Conservation (phyloP, 2,113 vertebrate genomes). For the Stigmatopora argus region DNA sequence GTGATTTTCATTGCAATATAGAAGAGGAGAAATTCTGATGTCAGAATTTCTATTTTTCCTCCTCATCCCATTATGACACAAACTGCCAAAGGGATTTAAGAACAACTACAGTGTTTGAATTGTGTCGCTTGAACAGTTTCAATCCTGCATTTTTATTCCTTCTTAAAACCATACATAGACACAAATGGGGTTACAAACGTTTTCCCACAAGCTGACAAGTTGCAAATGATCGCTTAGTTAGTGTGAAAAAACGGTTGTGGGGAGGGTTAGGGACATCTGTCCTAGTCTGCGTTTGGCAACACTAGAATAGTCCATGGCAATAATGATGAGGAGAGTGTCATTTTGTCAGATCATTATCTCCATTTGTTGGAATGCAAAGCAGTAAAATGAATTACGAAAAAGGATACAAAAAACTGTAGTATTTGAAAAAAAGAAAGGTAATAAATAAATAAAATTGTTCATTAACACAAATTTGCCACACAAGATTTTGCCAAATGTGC, state of each 20-base stretch:
- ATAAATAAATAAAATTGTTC: background rate
- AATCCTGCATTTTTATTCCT: too few species aligned
- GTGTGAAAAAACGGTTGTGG: slow-evolving; percentile 14
- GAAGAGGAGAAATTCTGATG: background rate
- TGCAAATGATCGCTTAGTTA: slow-evolving; percentile 19
- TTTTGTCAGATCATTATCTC: slow-evolving; percentile 20
- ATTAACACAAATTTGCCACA: background rate
- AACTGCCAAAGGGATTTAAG: too few species aligned
- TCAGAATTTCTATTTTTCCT: slow-evolving; percentile 9
- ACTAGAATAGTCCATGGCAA: slow-evolving; percentile 3
- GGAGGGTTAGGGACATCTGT: slow-evolving; percentile 5
- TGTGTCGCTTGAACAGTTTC: too few species aligned
- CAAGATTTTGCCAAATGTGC: background rate
- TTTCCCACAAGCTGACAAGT: slow-evolving; percentile 3
- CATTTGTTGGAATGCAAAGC: slow-evolving; percentile 26
- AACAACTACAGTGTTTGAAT: too few species aligned
- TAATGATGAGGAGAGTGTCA: slow-evolving; percentile 9
- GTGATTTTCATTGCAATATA: too few species aligned
- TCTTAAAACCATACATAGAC: slow-evolving; percentile 15
- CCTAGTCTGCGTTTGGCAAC: slow-evolving; percentile 9
- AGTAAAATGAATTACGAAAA: slow-evolving; percentile 17
- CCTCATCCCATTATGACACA: too few species aligned
- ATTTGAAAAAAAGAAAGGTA: background rate
- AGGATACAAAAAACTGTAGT: background rate
- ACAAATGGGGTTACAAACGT: background rate